These are phyloP conservation scores for Mormoops blainvillei DNA, from an alignment of 2,113 vertebrate genomes.

Conservation along the genomic window DNA sequence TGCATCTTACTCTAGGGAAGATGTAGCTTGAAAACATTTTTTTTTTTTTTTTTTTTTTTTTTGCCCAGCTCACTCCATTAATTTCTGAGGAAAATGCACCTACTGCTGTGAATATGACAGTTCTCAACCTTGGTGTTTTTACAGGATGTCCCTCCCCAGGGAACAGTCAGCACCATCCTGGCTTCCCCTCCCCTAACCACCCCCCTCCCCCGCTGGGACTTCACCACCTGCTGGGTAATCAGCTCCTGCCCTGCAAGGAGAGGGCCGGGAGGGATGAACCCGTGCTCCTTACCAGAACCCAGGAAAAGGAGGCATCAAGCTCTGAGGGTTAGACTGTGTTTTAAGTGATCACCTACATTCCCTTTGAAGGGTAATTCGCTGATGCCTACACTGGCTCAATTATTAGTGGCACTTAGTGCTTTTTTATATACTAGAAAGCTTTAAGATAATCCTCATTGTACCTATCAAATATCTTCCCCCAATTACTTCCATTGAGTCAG, in stretches of 20 bases:
- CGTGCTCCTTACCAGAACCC: conserved; percentile 69
- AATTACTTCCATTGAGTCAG: conserved; percentile 84
- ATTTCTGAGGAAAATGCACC: conserved; percentile 87
- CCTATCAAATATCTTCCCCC: conserved; percentile 81
- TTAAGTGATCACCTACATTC: conserved; percentile 80
- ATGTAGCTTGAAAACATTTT: conserved; percentile 86
- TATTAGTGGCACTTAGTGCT: conserved; percentile 82
- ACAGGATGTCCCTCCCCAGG: conserved; percentile 85
- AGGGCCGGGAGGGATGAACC: conserved; percentile 74
- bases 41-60: conserved; percentile 63
- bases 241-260: conserved; percentile 67
- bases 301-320: conserved; percentile 65
- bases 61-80: conserved; percentile 86
- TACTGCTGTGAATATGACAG: conserved; percentile 88
- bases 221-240: conserved; percentile 82
- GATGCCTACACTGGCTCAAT: conserved; percentile 74
- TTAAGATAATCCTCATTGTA: conserved; percentile 86
- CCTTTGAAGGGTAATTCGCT: conserved; percentile 78
- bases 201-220: conserved; percentile 71
- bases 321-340: conserved; percentile 45
- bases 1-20: conserved; percentile 89
- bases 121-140: conserved; percentile 87
- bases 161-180: conserved; percentile 80
- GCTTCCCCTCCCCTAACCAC: conserved; percentile 71
- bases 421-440: conserved; percentile 75